These are phyloP conservation scores for Herpetotheres cachinnans DNA, from an alignment of 2,113 vertebrate species.

Conservation along the genomic window DNA sequence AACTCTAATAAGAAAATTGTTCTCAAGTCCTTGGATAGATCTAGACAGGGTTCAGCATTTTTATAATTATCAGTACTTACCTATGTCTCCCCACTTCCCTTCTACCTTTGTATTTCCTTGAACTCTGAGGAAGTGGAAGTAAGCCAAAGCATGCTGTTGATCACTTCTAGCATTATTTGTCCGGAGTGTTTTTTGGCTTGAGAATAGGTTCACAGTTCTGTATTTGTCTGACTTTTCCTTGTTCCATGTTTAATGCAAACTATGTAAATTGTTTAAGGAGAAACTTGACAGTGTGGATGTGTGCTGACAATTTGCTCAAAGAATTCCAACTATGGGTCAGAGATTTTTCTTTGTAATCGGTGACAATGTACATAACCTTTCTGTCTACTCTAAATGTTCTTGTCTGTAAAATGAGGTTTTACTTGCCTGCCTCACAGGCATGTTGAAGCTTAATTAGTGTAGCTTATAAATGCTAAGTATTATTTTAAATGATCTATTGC, in stretches of 20 bases:
- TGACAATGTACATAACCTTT: constrained; percentile 36
- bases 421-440: constrained; percentile 3
- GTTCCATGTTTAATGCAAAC: not conserved
- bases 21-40: not conserved
- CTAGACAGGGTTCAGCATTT: not conserved
- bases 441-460: constrained; percentile 42
- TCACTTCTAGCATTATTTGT: not conserved
- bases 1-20: not conserved
- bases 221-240: not conserved
- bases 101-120: not conserved
- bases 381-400: constrained; percentile 31
- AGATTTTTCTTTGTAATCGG: constrained; percentile 39
- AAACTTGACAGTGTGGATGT: not conserved
- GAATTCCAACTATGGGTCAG: constrained; percentile 28
- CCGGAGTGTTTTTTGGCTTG: not conserved
- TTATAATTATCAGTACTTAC: not conserved
- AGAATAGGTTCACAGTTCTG: not conserved
- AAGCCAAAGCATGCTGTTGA: not conserved
- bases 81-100: not conserved
- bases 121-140: not conserved
- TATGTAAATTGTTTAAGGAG: not conserved
- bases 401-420: constrained; percentile 36
- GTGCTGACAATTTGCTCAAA: not conserved
- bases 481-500: constrained; percentile 11
- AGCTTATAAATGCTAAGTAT: constrained; percentile 26